Evolutionary conservation across 1,140 invertebrate species (phyloP).

Genomic region (Cydia amplana): DNA sequence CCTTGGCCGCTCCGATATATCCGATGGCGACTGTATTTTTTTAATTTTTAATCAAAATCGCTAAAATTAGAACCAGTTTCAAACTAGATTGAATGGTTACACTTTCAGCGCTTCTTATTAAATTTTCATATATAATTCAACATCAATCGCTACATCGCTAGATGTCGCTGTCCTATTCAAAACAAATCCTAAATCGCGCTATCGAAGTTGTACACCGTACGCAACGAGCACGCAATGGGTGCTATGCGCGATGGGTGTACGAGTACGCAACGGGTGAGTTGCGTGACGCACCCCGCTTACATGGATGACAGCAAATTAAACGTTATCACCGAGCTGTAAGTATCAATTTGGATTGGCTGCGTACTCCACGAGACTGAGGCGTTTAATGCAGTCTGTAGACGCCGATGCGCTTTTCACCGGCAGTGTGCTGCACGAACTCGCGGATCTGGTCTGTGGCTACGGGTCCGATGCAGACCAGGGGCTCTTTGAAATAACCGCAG

Average conservation of each 20-base stretch:
- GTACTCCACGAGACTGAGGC: background rate
- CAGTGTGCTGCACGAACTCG: constrained; percentile 86
- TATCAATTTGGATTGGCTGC: background rate
- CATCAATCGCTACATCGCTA: background rate
- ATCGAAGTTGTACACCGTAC: background rate
- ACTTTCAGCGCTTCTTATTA: too few species aligned
- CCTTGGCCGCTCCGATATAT: too few species aligned
- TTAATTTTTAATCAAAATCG: background rate
- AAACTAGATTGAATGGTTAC: too few species aligned
- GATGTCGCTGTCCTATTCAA: background rate
- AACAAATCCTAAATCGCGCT: background rate
- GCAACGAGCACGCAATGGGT: constrained; percentile 29
- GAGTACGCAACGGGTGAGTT: background rate
- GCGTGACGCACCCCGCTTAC: background rate
- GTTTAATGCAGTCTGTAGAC: constrained; percentile 80
- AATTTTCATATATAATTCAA: background rate
- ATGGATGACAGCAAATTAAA: background rate
- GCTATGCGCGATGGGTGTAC: constrained; percentile 19
- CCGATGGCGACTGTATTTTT: too few species aligned
- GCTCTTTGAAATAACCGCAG: constrained; percentile 94
- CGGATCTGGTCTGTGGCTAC: constrained; percentile 89
- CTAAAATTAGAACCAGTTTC: too few species aligned
- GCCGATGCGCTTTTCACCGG: constrained; percentile 88
- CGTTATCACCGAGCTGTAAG: background rate
- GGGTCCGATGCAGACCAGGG: constrained; percentile 91